These are phyloP conservation scores for Stichodactyla helianthus DNA, from an alignment of 64 coral and sea anemone species.

Conservation along the genomic window DNA sequence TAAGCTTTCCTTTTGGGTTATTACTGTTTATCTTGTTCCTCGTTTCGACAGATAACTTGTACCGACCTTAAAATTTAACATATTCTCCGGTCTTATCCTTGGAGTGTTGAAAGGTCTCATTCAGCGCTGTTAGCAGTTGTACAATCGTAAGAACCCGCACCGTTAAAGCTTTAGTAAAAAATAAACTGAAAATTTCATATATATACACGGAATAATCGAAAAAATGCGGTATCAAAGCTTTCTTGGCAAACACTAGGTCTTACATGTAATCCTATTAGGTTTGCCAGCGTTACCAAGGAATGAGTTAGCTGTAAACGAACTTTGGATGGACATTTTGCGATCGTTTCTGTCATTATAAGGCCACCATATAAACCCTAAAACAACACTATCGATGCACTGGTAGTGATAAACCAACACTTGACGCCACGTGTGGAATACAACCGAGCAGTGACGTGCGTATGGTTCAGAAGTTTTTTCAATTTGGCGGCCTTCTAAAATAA, in stretches of 20 bases:
- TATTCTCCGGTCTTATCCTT: not conserved
- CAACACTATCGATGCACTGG: conserved; percentile 1
- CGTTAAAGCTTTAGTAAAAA: not conserved
- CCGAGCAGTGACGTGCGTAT: not conserved
- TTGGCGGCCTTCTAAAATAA: conserved; percentile 17
- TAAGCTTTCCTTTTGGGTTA: not conserved
- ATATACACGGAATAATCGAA: not conserved
- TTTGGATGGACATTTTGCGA: not conserved
- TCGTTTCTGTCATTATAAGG: conserved; percentile 1
- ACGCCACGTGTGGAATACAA: conserved; percentile 11
- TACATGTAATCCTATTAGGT: not conserved
- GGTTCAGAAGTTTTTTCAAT: not conserved
- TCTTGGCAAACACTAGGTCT: not conserved
- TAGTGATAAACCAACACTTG: conserved; percentile 5
- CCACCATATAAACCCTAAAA: conserved; percentile 15
- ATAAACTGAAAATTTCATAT: not conserved
- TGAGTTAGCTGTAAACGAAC: not conserved
- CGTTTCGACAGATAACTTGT: not conserved
- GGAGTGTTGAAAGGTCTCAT: not conserved
- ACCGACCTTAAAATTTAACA: not conserved
- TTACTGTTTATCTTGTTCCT: not conserved
- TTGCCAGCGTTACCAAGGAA: not conserved
- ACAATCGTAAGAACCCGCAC: not conserved
- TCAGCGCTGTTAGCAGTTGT: not conserved
- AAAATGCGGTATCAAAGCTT: not conserved